These are phyloP conservation scores for Denticeps clupeoides DNA, from an alignment of 2,797 vertebrate species.

Conservation along the genomic window DNA sequence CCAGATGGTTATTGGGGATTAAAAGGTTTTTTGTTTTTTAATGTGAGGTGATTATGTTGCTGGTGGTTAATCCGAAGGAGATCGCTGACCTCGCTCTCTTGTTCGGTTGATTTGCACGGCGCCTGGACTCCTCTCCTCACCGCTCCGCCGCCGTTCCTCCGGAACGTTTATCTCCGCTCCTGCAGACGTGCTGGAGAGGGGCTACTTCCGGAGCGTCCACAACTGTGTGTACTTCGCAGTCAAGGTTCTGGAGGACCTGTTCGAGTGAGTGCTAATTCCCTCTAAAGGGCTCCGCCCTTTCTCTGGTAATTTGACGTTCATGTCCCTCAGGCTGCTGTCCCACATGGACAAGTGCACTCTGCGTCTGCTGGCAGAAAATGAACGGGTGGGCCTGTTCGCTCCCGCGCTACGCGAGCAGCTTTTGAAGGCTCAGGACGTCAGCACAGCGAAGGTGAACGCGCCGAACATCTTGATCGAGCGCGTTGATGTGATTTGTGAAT, in stretches of 20 bases:
- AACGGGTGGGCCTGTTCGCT: slow-evolving; percentile 80
- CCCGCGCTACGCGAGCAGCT: slow-evolving; percentile 70
- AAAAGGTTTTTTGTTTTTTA: too few relatives aligned
- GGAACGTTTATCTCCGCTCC: too few relatives aligned
- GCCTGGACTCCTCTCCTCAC: too few relatives aligned
- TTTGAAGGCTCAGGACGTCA: slow-evolving; percentile 70
- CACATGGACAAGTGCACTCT: slow-evolving; percentile 81
- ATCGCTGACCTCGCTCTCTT: too few relatives aligned
- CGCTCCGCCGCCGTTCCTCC: too few relatives aligned
- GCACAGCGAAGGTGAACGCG: slow-evolving; percentile 72
- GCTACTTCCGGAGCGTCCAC: slow-evolving; percentile 79
- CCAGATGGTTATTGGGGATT: too few relatives aligned
- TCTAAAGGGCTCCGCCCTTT: too few relatives aligned
- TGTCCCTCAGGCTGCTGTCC: slow-evolving; percentile 65
- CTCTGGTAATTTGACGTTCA: neutral
- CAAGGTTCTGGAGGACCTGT: slow-evolving; percentile 83
- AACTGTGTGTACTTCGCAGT: slow-evolving; percentile 96
- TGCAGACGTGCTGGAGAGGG: slow-evolving; percentile 66
- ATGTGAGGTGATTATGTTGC: too few relatives aligned
- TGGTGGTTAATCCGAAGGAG: too few relatives aligned
- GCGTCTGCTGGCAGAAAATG: slow-evolving; percentile 89
- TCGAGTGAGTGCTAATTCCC: slow-evolving; percentile 77
- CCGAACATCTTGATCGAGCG: neutral
- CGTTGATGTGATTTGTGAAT: too few relatives aligned
- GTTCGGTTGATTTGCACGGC: too few relatives aligned